phyloP scores from a whole-genome alignment of 2,113 vertebrate genomes.

The Pluvianellus socialis region DNA sequence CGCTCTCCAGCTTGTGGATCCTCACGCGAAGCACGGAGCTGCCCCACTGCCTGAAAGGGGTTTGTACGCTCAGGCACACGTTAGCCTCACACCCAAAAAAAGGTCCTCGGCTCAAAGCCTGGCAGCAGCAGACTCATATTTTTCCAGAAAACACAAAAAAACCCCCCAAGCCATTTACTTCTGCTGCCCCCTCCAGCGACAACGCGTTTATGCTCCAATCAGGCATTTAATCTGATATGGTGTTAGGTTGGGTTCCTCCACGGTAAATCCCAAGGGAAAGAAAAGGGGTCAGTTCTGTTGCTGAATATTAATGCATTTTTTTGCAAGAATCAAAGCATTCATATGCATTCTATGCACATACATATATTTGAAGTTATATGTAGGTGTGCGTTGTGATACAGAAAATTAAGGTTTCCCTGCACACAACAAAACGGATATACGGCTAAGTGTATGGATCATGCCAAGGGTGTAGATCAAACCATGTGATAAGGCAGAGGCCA shows the following conservation, averaged over 20 bases:
- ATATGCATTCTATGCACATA: too few relatives aligned
- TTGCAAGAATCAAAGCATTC: background rate
- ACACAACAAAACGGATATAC: too few relatives aligned
- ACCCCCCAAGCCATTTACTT: accelerated
- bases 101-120: background rate
- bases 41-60: background rate
- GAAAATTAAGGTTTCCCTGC: background rate
- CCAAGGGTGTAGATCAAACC: background rate
- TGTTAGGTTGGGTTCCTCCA: background rate
- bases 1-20: too few relatives aligned
- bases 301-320: background rate
- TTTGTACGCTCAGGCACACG: accelerated
- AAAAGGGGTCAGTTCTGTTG: background rate
- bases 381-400: accelerated
- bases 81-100: background rate
- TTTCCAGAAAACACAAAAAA: background rate
- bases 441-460: accelerated
- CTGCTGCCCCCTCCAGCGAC: too few relatives aligned
- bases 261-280: background rate
- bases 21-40: background rate
- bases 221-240: background rate
- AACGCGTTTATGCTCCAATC: accelerated
- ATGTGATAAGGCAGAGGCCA: too few relatives aligned
- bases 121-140: background rate
- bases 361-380: too few relatives aligned